Percentiles rank a stretch among this genome's conserved stretches.
Evolutionary conservation across 2,113 vertebrate species (phyloP).

Genomic region (Vulpes ferrilata): DNA sequence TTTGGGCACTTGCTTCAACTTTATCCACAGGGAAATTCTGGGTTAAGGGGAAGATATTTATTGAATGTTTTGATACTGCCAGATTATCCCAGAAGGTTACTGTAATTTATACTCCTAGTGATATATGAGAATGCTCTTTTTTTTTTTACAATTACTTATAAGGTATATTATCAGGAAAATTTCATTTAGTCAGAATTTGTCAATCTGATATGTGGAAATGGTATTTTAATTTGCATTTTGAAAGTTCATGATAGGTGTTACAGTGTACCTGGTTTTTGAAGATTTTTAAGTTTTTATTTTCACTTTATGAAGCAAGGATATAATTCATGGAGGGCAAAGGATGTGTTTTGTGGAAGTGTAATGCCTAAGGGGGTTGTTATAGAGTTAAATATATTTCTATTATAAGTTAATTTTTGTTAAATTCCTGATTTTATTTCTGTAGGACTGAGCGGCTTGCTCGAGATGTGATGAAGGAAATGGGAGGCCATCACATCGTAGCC

Average conservation of each 20-base stretch:
- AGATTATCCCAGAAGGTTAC: background rate
- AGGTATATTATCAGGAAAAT: background rate
- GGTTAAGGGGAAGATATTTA: background rate
- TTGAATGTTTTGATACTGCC: slow-evolving; percentile 40
- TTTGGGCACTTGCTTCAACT: slow-evolving; percentile 28
- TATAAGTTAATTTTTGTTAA: slow-evolving; percentile 49
- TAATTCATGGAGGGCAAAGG: background rate
- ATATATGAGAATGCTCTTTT: background rate
- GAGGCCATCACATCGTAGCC: slow-evolving; percentile 97
- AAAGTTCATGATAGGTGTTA: background rate
- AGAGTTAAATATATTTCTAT: background rate
- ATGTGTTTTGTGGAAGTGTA: slow-evolving; percentile 29
- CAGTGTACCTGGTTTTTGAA: slow-evolving; percentile 26
- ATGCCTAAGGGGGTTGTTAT: background rate
- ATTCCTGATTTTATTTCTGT: slow-evolving; percentile 70
- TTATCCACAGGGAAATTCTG: slow-evolving; percentile 34
- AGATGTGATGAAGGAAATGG: slow-evolving; percentile 99
- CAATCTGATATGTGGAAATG: background rate
- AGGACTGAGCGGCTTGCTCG: slow-evolving; percentile 98
- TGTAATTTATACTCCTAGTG: background rate
- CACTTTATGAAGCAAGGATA: slow-evolving; percentile 10
- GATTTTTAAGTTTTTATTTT: slow-evolving; percentile 32
- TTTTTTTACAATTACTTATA: slow-evolving; percentile 16
- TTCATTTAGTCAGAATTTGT: slow-evolving; percentile 5
- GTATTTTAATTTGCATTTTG: slow-evolving; percentile 19